Conservation (phyloP, 2,797 vertebrate species). For the Diglossa cyanea region DNA sequence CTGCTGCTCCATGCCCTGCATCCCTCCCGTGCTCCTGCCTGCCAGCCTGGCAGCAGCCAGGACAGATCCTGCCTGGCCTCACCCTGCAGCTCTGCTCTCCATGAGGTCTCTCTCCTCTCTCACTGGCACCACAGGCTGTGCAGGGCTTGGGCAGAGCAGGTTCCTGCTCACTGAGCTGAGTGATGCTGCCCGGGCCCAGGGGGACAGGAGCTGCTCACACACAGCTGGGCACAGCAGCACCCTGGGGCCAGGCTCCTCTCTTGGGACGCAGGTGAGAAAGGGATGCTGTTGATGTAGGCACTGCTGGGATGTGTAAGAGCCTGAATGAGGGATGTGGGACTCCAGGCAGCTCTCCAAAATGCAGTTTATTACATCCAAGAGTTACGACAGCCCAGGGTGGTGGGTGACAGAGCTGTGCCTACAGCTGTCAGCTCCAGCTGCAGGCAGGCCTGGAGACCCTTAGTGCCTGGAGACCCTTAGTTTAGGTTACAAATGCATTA, state of each 20-base stretch:
- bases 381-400: too few species aligned
- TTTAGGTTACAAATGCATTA: too few species aligned
- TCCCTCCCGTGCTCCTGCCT: fast-evolving
- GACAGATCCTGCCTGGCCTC: fast-evolving
- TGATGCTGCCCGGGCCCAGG: not conserved
- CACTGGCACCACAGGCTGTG: fast-evolving
- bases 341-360: too few species aligned
- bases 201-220: not conserved
- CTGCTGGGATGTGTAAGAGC: not conserved
- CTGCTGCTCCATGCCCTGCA: not conserved
- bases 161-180: not conserved
- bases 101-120: fast-evolving
- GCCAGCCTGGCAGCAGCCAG: not conserved
- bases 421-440: too few species aligned
- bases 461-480: too few species aligned
- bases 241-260: fast-evolving
- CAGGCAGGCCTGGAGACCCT: too few species aligned
- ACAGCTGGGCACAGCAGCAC: not conserved
- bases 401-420: too few species aligned
- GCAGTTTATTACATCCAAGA: too few species aligned
- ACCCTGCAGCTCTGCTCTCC: not conserved
- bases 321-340: too few species aligned
- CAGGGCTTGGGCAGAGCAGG: fast-evolving
- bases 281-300: fast-evolving
- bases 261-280: not conserved